Evolutionary conservation across 2,797 vertebrate species (phyloP), one percentile per base, ranked within the genome.

Genomic region (Pampus argenteus): DNA sequence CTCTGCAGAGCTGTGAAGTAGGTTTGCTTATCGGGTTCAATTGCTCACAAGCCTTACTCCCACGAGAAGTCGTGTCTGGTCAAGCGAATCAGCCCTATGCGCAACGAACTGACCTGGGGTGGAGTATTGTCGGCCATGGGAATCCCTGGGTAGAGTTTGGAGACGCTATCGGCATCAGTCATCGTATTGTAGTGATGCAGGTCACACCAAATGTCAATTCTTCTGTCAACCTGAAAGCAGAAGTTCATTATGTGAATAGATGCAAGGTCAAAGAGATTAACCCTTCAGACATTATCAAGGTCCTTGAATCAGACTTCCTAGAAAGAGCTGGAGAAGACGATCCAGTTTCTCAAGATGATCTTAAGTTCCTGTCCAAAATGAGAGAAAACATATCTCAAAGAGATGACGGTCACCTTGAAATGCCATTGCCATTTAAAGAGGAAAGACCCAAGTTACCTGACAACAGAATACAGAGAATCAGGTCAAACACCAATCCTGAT

Each of bases 401-500:
- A 8, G 13, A 49, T 14, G 38, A 29, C 25, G 29, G 45, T 17
- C 47, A 65, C 48, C 38, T 17, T 22, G 47, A 63, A 42, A 55
- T 55, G 28, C 28, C 28, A 31, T 20, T 55, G 13, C 56, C 36
- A 23, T 50, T 63, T n/a, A 28, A n/a, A 31, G 45, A 31, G 9
- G 45, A 63, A 45, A 49, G 60, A 49, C 45, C 47, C 9, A 38
- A 50, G 9, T 23, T 63, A 29, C 31, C 29, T 5, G 15, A 63
- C 18, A 62, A n/a, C n/a, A n/a, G n/a, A n/a, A n/a, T n/a, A 31
- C 29, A 31, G 29, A 31, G 29, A 31, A 31, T 83, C 29, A 84
- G 65, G 22, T 70, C 71, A 59, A 83, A 62, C 11, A 71, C 77
- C 54, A 75, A 59, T 36, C 62, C 74, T 58, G 61, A 70, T 45